Evolutionary conservation across 2,888 invertebrate genomes (phyloP), one percentile per base, ranked within the genome.

Genomic region (Lasioglossum calceatum): DNA sequence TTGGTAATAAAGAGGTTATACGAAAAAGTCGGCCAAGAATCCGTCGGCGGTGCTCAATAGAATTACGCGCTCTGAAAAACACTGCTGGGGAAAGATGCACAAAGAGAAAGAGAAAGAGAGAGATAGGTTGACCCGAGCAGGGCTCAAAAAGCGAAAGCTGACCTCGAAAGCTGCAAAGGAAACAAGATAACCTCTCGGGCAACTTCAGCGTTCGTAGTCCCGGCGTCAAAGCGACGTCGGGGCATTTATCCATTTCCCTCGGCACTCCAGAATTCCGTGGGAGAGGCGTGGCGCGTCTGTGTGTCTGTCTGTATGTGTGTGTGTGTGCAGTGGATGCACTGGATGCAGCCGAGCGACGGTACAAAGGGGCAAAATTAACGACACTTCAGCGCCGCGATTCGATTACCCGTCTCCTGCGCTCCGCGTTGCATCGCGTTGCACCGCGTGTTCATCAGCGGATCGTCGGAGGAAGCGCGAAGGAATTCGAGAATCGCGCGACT

Each of bases 341-440:
- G 73, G 73, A 73, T n/a, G 36, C 50, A 23, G 32, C 47, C 44
- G 47, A 76, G 47, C 36, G 47, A 39, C 61, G 76, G 79, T 47
- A 76, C 79, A 76, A 76, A 74, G 73, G 79, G 19, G 12, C 23
- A 39, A 80, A 80, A 80, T 76, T 80, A 80, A 80, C 76, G 77
- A 42, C 67, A 47, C 50, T 54, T 64, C 67, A 75, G 16, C 77
- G 67, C 39, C 39, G 47, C 47, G 77, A 80, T 50, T 76, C 64
- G 50, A 76, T 80, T 77, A 80, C 39, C 70, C 64, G 64, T 50
- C 64, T 19, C 47, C 19, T 54, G 16, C 67, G 42, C 23, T 16
- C 19, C 47, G 64, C 74, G 61, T 61, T 44, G 77, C 54, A 77
- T 42, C 23, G 54, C 54, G 39, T 54, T 54, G 54, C 54, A 54